phyloP scores from a whole-genome alignment of 2,888 invertebrate species.

The Resseliella maxima region DNA sequence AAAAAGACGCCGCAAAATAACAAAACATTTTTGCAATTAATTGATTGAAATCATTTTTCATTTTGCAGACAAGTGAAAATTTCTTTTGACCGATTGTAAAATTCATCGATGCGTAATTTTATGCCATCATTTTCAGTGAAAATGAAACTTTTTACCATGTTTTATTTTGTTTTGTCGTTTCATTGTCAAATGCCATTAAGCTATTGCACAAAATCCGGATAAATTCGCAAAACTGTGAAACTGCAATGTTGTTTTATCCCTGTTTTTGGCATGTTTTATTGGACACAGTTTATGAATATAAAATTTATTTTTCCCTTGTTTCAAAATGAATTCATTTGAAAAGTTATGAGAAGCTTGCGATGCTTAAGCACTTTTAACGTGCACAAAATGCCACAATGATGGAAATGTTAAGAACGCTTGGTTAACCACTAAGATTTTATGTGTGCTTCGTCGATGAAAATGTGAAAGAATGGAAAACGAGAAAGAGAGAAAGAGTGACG shows the following conservation, averaged over 20 bases:
- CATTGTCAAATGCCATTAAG: neutral
- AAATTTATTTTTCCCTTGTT: neutral
- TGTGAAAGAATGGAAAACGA: no score
- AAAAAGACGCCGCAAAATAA: no score
- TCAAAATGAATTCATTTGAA: neutral
- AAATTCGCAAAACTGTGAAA: neutral
- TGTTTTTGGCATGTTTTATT: neutral
- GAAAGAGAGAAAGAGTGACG: no score
- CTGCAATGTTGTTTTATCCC: neutral
- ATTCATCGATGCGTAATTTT: neutral
- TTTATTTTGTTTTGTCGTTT: neutral
- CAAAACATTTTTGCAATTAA: neutral
- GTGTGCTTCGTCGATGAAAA: no score
- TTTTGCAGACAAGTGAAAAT: no score
- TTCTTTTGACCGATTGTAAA: no score
- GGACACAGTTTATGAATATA: constrained; percentile 13
- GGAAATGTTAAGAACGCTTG: no score
- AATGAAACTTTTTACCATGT: neutral
- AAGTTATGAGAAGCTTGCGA: neutral
- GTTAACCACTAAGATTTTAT: no score
- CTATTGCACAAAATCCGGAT: neutral
- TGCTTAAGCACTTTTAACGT: no score
- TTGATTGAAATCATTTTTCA: neutral
- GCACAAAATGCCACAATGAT: no score
- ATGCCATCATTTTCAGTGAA: neutral